Conservation (phyloP, 2,113 vertebrate species). For the Galeopterus variegatus region DNA sequence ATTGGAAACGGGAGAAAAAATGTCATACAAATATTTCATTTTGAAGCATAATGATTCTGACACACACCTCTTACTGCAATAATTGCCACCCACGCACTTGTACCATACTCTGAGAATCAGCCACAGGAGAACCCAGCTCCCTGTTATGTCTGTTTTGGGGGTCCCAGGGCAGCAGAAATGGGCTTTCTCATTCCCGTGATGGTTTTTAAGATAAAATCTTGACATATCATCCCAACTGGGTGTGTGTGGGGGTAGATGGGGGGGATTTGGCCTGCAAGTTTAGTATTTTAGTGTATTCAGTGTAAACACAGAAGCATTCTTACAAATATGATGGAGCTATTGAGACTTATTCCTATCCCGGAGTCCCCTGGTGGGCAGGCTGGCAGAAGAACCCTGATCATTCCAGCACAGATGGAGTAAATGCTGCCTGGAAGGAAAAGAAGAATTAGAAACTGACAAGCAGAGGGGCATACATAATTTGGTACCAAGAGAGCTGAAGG, state of each 20-base stretch:
- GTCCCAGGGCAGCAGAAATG: background rate
- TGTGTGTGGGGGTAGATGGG: fast-evolving
- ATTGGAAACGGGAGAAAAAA: conserved; percentile 79
- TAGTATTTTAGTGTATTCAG: background rate
- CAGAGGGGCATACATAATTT: background rate
- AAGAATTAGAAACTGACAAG: background rate
- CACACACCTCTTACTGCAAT: conserved; percentile 61
- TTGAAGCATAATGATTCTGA: conserved; percentile 73
- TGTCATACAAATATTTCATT: conserved; percentile 86
- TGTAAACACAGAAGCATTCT: conserved; percentile 17
- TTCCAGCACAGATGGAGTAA: background rate
- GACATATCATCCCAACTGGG: background rate
- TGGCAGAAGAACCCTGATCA: background rate
- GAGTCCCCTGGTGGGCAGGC: background rate
- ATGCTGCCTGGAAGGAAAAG: background rate
- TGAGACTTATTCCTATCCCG: background rate
- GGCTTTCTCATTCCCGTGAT: background rate
- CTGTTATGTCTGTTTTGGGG: background rate
- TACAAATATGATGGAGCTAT: conserved; percentile 27
- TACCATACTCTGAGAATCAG: conserved; percentile 53
- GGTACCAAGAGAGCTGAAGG: background rate
- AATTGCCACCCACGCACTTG: conserved; percentile 60
- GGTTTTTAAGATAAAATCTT: conserved; percentile 2
- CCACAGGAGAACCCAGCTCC: background rate
- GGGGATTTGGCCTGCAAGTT: background rate